Conservation (phyloP, 2,888 invertebrate genomes). For the Stenurella melanura region DNA sequence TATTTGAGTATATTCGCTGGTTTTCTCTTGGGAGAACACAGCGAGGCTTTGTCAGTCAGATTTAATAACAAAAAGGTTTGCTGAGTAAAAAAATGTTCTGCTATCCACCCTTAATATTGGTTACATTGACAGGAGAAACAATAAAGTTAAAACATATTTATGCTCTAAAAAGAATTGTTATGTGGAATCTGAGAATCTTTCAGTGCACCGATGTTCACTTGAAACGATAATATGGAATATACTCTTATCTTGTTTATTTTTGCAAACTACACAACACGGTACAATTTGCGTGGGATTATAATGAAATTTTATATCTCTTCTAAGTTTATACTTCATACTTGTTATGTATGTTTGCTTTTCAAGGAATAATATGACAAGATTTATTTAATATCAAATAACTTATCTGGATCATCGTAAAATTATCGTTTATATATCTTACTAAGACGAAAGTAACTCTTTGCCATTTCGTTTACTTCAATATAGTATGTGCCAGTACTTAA, state of each 20-base stretch:
- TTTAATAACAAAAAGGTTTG: neutral
- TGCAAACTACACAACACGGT: too few relatives aligned
- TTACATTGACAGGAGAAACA: neutral
- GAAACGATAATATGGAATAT: too few relatives aligned
- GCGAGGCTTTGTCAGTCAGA: conserved; percentile 1
- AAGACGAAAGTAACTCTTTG: too few relatives aligned
- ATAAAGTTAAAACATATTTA: conserved; percentile 5
- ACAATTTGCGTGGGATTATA: neutral
- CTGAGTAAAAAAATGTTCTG: conserved; percentile 1
- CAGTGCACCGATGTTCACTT: too few relatives aligned
- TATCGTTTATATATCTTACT: too few relatives aligned
- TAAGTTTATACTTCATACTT: too few relatives aligned
- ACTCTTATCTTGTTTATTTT: neutral
- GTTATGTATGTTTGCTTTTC: too few relatives aligned
- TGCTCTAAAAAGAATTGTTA: neutral
- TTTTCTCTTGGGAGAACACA: neutral
- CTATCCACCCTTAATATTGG: neutral
- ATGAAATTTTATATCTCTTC: neutral
- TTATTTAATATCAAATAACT: too few relatives aligned
- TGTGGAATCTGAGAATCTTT: neutral
- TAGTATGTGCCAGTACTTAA: too few relatives aligned
- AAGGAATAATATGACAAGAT: too few relatives aligned
- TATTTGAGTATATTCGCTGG: neutral
- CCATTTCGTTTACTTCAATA: too few relatives aligned
- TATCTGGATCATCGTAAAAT: too few relatives aligned